A percentile compares a stretch with the other conserved stretches of the same genome.
Conservation (phyloP, 2,888 invertebrate genomes). For the Nesidiocoris tenuis region DNA sequence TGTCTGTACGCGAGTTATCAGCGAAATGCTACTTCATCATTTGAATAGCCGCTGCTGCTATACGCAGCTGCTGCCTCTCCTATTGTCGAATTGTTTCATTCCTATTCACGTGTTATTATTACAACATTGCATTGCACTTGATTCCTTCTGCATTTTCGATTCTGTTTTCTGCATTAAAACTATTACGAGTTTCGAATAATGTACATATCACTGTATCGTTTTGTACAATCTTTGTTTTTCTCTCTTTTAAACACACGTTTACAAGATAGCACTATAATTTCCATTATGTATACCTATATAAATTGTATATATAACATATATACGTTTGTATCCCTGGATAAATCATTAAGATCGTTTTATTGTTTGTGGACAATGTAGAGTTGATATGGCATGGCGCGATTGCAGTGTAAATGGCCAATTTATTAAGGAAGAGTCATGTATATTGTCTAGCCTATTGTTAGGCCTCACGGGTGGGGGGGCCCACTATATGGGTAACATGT, state of each 20-base stretch:
- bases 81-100: constrained; percentile 2
- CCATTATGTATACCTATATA: constrained; percentile 34
- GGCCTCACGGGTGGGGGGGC: constrained; percentile 46
- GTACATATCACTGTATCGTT: constrained; percentile 36
- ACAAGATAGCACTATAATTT: constrained; percentile 28
- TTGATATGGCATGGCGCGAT: constrained; percentile 43
- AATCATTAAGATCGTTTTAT: constrained; percentile 21
- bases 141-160: constrained; percentile 21
- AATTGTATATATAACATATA: constrained; percentile 31
- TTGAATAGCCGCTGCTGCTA: not conserved
- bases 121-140: constrained; percentile 27
- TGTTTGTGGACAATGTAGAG: constrained; percentile 34
- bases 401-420: constrained; percentile 48
- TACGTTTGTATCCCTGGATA: constrained; percentile 18
- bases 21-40: too few species aligned
- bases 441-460: constrained; percentile 43
- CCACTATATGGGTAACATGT: constrained; percentile 49
- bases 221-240: constrained; percentile 29
- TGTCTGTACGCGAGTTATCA: too few species aligned
- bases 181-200: constrained; percentile 43
- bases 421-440: constrained; percentile 5
- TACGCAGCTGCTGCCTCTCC: constrained; percentile 5
- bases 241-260: constrained; percentile 27
- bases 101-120: constrained; percentile 35
- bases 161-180: constrained; percentile 39